A percentile compares a stretch with the other conserved stretches of the same genome.
These are phyloP conservation scores for Forbesichthys papilliferus DNA, from an alignment of 2,113 vertebrate species.

Conservation along the genomic window DNA sequence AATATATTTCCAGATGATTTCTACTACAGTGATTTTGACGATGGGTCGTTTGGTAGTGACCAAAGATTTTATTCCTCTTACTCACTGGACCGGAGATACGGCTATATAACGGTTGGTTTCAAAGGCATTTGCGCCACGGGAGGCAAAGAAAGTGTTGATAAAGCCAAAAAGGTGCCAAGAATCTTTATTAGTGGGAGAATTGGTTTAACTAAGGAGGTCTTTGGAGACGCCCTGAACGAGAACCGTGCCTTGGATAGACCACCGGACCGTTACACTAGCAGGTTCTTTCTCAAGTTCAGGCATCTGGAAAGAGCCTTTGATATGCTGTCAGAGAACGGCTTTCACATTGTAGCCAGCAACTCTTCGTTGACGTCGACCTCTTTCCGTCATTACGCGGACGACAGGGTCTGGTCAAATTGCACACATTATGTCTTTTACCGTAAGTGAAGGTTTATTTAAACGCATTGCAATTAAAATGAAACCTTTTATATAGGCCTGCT, in stretches of 20 bases:
- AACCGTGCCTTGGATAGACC: slow-evolving; percentile 90
- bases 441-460: slow-evolving; percentile 80
- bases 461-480: too few relatives aligned
- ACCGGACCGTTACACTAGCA: slow-evolving; percentile 91
- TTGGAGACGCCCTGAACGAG: slow-evolving; percentile 94
- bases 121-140: slow-evolving; percentile 81
- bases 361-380: slow-evolving; percentile 91
- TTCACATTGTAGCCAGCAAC: slow-evolving; percentile 97
- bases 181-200: slow-evolving; percentile 97
- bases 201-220: slow-evolving; percentile 94
- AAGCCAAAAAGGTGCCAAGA: slow-evolving; percentile 88
- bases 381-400: slow-evolving; percentile 87
- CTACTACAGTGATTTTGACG: slow-evolving; percentile 89
- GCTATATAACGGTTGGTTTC: slow-evolving; percentile 93
- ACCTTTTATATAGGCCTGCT: too few relatives aligned
- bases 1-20: slow-evolving; percentile 87
- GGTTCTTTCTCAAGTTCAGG: slow-evolving; percentile 94
- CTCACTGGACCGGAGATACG: slow-evolving; percentile 86
- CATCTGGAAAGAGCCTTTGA: slow-evolving; percentile 97
- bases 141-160: slow-evolving; percentile 87
- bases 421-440: slow-evolving; percentile 99
- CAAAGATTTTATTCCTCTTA: slow-evolving; percentile 85
- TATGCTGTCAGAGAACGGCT: slow-evolving; percentile 97
- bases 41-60: slow-evolving; percentile 89
- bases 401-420: slow-evolving; percentile 97